phyloP scores from a whole-genome alignment of 64 coral and sea anemone genomes.

The Anthopleura sola region DNA sequence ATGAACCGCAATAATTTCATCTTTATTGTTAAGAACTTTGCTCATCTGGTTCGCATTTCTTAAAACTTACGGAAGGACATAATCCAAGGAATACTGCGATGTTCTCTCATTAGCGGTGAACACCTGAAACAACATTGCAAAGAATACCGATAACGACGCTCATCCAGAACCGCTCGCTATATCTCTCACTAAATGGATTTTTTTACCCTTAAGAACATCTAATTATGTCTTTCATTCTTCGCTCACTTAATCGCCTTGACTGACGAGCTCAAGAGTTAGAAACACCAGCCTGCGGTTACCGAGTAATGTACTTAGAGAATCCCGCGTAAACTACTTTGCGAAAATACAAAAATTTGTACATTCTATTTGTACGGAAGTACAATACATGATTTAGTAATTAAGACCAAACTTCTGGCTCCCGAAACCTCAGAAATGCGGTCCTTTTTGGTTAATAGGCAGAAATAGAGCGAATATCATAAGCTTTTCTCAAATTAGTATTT shows the following conservation, averaged over 20 bases:
- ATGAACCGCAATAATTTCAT: constrained; percentile 14
- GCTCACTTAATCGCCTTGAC: constrained; percentile 6
- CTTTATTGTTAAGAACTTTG: constrained; percentile 18
- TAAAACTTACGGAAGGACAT: constrained; percentile 24
- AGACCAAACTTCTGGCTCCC: not conserved
- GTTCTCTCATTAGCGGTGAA: constrained; percentile 14
- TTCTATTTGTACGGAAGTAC: not conserved
- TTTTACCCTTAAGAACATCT: not conserved
- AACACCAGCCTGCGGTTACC: not conserved
- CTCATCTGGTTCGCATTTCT: constrained; percentile 10
- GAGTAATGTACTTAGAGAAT: constrained; percentile 13
- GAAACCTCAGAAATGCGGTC: constrained; percentile 15
- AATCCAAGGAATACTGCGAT: not conserved
- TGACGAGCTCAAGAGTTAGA: not conserved
- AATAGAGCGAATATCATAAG: constrained; percentile 1
- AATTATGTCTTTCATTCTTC: constrained; percentile 15
- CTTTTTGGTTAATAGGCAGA: not conserved
- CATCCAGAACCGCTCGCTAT: not conserved
- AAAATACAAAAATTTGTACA: constrained; percentile 1
- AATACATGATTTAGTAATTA: constrained; percentile 13
- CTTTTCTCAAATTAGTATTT: not conserved
- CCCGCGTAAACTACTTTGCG: not conserved
- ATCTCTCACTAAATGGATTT: constrained; percentile 14
- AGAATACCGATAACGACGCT: not conserved
- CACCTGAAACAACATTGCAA: constrained; percentile 16